Evolutionary conservation across 1,140 invertebrate genomes (phyloP).

Genomic region (Brachionus calyciflorus): DNA sequence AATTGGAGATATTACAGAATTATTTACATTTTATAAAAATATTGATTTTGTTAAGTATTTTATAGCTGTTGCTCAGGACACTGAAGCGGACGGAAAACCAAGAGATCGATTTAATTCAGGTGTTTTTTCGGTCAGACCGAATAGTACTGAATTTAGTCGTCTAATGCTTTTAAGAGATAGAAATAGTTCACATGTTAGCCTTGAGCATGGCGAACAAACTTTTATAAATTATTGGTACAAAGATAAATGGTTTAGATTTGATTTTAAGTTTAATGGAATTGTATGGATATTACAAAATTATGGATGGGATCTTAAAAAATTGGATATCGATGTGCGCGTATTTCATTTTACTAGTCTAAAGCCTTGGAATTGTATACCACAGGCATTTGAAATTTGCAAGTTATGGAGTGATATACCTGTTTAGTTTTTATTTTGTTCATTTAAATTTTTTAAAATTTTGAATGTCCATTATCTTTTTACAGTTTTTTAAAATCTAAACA

Average conservation of each 20-base stretch:
- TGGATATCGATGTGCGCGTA: background rate
- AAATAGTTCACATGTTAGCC: background rate
- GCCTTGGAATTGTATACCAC: background rate
- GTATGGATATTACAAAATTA: background rate
- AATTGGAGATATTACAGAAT: background rate
- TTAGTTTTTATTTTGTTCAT: too few relatives aligned
- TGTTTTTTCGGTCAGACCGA: background rate
- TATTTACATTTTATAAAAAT: background rate
- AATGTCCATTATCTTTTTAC: too few relatives aligned
- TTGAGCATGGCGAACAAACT: background rate
- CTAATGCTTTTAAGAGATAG: background rate
- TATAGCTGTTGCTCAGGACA: background rate
- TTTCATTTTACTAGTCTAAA: constrained; percentile 6
- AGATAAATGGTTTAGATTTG: background rate
- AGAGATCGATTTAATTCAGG: background rate
- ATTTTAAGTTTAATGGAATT: background rate
- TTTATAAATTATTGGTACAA: background rate
- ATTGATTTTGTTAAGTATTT: background rate
- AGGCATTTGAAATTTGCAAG: background rate
- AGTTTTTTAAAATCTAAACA: too few relatives aligned
- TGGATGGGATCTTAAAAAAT: background rate
- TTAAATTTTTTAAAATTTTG: too few relatives aligned
- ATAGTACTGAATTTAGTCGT: background rate
- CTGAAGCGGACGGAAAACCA: background rate
- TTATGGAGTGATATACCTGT: background rate